These are phyloP conservation scores for Aldabrachelys gigantea DNA, from an alignment of 2,113 vertebrate genomes.

Conservation along the genomic window DNA sequence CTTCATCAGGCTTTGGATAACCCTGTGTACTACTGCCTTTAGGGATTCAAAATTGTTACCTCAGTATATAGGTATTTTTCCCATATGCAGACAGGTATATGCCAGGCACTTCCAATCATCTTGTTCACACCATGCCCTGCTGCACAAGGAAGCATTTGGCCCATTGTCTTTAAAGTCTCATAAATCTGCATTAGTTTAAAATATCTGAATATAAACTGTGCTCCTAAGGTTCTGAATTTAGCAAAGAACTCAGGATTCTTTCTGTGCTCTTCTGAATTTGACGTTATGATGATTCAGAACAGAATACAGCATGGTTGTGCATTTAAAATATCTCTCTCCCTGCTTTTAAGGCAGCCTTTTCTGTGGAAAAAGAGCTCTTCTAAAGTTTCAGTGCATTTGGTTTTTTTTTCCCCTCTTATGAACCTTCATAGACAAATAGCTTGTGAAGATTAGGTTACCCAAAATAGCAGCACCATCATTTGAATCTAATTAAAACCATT, in stretches of 20 bases:
- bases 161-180: slow-evolving; percentile 65
- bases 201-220: slow-evolving; percentile 63
- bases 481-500: slow-evolving; percentile 64
- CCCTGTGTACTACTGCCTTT: neutral
- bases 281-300: neutral
- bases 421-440: slow-evolving; percentile 14
- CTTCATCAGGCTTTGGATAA: neutral
- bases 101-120: neutral
- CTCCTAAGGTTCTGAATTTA: slow-evolving; percentile 55
- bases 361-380: neutral
- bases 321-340: neutral
- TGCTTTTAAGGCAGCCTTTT: neutral
- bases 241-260: slow-evolving; percentile 28
- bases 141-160: slow-evolving; percentile 30
- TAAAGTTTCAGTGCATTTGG: neutral
- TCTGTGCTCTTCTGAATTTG: slow-evolving; percentile 16
- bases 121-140: neutral
- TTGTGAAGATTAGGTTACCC: slow-evolving; percentile 10
- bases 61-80: neutral
- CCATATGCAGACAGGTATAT: neutral
- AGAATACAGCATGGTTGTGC: neutral
- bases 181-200: slow-evolving; percentile 75
- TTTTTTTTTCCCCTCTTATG: neutral
- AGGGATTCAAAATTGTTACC: neutral
- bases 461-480: slow-evolving; percentile 36